Base-by-base conservation (phyloP, 2,797 vertebrate species). In the Tapirus indicus region DNA sequence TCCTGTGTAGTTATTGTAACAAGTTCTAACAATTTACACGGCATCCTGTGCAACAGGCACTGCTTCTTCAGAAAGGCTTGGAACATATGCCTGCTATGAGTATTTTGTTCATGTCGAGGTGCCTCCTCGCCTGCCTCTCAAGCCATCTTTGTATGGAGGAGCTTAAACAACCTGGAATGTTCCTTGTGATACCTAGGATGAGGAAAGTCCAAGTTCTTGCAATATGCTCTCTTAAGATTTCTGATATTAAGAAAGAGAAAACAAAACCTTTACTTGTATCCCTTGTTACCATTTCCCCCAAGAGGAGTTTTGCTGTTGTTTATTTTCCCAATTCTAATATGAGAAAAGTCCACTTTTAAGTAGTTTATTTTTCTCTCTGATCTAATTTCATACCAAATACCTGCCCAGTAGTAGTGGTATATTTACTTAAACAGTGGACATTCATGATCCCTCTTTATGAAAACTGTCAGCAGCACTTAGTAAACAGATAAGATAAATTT, bases 201-300 rank as follows among this genome's bases (percentile, higher is more conserved):
- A 94, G 56, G 20, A 78, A 91, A 80, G 49, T 47, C 18, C 32
- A 68, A 21, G 6, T 83, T 90, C 78, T 87, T 88, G 35, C 17
- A 82, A 17, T 64, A 68, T 49, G 47, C 64, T 95, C 1, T 20
- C 38, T 83, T 87, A 32, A 64, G 49, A 89, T 95, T 96, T 90
- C 84, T 92, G 72, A 58, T 83, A 75, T 18, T 56, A 66, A 82
- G 25, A 95, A 92, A 87, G 38, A 93, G 17, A 95, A 92, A 88
- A 97, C 7, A 91, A 52, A 64, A 60, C 69, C 41, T 89, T 62
- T 83, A 2, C 49, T 52, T 52, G 49, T 35, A 79, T 95, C 6
- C 84, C 29, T 88, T 54, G 2, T 85, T 74, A 78, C 44, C 29
- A 25, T 66, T 72, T 83, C 49, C 47, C 20, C 27, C n/a, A 56